Percentiles rank a stretch among this genome's conserved stretches.
These are phyloP conservation scores for Cerastis leucographa DNA, from an alignment of 2,888 invertebrate species.

Conservation along the genomic window DNA sequence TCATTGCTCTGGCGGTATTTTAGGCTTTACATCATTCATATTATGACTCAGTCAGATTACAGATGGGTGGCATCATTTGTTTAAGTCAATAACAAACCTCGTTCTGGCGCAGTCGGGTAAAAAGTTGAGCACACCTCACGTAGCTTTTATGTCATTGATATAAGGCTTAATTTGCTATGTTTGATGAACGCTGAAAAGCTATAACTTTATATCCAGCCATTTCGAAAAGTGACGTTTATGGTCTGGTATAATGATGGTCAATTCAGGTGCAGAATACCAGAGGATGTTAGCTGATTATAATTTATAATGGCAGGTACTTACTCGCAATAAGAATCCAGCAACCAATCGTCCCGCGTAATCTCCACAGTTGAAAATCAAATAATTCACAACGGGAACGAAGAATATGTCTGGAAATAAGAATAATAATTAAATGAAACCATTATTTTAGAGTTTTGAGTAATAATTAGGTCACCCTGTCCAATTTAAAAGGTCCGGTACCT, in stretches of 20 bases:
- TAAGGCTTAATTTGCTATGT: background rate
- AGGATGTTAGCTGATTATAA: background rate
- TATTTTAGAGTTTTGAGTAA: background rate
- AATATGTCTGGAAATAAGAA: conserved; percentile 93
- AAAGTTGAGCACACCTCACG: background rate
- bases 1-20: background rate
- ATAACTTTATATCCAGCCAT: background rate
- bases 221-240: background rate
- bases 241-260: background rate
- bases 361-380: conserved; percentile 96
- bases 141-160: background rate
- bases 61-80: background rate
- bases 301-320: conserved; percentile 78
- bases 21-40: background rate
- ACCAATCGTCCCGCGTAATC: conserved; percentile 96
- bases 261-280: background rate
- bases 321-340: conserved; percentile 94
- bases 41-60: background rate
- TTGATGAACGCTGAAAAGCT: background rate
- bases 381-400: conserved; percentile 97
- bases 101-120: no score
- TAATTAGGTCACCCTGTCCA: no score
- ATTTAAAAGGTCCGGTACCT: no score
- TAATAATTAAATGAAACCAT: background rate
- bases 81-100: background rate